Evolutionary conservation across 2,113 vertebrate species (phyloP).

Genomic region (Merops nubicus): DNA sequence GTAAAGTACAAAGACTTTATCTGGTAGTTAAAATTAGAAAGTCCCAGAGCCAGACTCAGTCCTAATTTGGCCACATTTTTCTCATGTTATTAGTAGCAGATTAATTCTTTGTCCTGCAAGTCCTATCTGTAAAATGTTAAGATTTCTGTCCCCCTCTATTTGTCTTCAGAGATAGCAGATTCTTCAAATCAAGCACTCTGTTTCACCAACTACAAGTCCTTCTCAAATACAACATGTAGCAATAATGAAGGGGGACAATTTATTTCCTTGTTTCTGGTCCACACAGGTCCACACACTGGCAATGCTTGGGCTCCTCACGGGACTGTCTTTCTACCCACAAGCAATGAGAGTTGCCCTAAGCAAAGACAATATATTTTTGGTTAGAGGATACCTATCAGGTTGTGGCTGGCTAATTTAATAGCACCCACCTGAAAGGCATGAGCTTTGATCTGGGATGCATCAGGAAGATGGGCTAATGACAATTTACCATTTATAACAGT

Average conservation of each 20-base stretch:
- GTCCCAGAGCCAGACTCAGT: neutral
- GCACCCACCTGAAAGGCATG: slow-evolving; percentile 29
- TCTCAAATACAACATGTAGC: neutral
- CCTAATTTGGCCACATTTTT: neutral
- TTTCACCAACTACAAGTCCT: neutral
- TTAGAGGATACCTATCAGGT: neutral
- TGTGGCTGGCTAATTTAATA: slow-evolving; percentile 40
- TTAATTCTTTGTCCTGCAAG: neutral
- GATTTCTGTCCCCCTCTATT: neutral
- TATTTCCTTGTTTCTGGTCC: slow-evolving; percentile 27
- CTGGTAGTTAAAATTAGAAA: neutral
- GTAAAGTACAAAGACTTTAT: neutral
- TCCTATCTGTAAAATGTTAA: neutral
- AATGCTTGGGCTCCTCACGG: neutral
- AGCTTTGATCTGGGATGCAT: slow-evolving; percentile 6
- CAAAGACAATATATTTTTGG: slow-evolving; percentile 14
- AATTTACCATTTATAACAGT: slow-evolving; percentile 20
- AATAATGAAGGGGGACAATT: neutral
- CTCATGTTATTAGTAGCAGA: neutral
- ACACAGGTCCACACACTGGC: neutral
- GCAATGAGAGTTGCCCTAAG: neutral
- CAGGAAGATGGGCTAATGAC: slow-evolving; percentile 24
- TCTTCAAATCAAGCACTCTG: neutral
- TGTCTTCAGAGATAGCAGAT: neutral
- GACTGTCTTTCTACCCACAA: neutral